These are phyloP conservation scores for Conus ventricosus DNA, from an alignment of 1,140 invertebrate genomes.

Conservation along the genomic window DNA sequence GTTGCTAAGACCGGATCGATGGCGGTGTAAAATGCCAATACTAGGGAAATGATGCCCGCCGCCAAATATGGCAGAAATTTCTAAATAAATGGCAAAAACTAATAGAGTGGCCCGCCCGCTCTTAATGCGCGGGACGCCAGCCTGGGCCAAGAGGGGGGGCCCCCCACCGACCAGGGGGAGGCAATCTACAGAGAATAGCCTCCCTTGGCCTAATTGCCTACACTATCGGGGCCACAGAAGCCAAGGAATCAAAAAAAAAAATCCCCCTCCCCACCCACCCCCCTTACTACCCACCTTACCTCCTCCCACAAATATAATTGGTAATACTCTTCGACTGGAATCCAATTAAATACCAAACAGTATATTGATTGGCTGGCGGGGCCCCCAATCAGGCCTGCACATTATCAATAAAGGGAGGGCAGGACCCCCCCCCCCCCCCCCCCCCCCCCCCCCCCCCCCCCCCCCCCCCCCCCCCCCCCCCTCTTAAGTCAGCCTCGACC, in stretches of 20 bases:
- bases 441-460: neutral
- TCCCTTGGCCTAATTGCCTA: conserved; percentile 40
- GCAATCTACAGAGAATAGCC: conserved; percentile 28
- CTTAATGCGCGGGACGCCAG: neutral
- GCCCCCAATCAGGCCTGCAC: conserved; percentile 39
- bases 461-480: conserved; percentile 16
- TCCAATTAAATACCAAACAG: conserved; percentile 49
- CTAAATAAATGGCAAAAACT: conserved; percentile 43
- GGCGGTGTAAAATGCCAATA: conserved; percentile 36
- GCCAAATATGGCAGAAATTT: conserved; percentile 55
- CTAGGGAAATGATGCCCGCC: conserved; percentile 35
- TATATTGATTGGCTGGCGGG: conserved; percentile 41
- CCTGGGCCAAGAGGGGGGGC: neutral
- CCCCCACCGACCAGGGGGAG: neutral
- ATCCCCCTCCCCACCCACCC: neutral
- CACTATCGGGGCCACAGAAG: conserved; percentile 29
- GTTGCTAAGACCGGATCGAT: conserved; percentile 57
- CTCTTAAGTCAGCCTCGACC: conserved; percentile 26
- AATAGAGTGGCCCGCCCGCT: conserved; percentile 28
- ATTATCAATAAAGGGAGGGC: conserved; percentile 43
- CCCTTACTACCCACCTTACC: conserved; percentile 2
- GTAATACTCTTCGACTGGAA: conserved; percentile 41
- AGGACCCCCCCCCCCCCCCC: conserved; percentile 19
- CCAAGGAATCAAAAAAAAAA: neutral
- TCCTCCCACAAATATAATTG: conserved; percentile 40